Evolutionary conservation across 2,113 vertebrate species (phyloP).

Genomic region (Strix uralensis): DNA sequence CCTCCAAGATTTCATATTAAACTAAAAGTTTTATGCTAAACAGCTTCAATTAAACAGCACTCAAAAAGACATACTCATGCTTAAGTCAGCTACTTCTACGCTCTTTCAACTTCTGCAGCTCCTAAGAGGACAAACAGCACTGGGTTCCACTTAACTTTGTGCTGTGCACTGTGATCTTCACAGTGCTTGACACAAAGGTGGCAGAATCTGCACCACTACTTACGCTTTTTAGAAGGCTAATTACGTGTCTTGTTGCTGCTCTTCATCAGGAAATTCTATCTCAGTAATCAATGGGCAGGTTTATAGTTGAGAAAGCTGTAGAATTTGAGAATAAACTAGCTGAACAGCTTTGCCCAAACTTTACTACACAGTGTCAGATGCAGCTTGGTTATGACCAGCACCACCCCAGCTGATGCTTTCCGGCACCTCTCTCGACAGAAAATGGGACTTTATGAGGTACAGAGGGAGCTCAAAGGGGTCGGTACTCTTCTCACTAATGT

Average conservation of each 20-base stretch:
- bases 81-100: neutral
- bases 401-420: neutral
- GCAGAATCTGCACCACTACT: neutral
- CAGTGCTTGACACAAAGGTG: fast-evolving
- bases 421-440: neutral
- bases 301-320: neutral
- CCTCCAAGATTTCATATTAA: neutral
- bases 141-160: neutral
- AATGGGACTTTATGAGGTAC: neutral
- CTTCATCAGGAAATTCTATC: neutral
- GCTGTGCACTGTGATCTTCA: neutral
- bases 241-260: neutral
- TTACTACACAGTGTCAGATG: neutral
- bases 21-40: neutral
- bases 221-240: neutral
- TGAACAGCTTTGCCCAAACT: neutral
- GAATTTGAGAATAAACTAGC: neutral
- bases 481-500: neutral
- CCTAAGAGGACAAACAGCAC: neutral
- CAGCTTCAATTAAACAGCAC: neutral
- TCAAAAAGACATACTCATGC: neutral
- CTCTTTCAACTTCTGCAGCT: neutral
- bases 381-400: neutral
- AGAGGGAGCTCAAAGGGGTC: neutral
- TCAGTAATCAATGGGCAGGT: neutral